These are phyloP conservation scores for Onychostoma macrolepis DNA, from an alignment of 2,113 vertebrate genomes.

Conservation along the genomic window DNA sequence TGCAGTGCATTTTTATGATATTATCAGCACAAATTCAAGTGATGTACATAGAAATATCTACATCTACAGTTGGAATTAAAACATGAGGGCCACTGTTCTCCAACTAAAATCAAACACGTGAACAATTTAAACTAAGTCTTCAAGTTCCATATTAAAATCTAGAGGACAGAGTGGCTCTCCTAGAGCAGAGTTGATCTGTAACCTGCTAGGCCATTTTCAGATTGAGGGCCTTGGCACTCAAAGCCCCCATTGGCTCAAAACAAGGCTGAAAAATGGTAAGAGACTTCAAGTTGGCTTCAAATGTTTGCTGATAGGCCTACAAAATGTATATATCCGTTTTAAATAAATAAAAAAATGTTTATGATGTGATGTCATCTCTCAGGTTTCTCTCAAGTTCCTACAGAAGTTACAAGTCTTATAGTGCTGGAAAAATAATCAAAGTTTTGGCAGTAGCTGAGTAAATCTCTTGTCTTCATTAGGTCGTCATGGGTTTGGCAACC, in stretches of 20 bases:
- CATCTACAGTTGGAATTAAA: too few relatives aligned
- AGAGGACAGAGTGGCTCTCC: neutral
- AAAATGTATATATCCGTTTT: neutral
- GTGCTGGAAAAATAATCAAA: neutral
- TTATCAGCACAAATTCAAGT: too few relatives aligned
- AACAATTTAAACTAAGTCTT: neutral
- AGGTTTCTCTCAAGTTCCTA: neutral
- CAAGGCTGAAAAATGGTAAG: neutral
- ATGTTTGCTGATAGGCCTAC: neutral
- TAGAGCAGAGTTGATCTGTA: neutral
- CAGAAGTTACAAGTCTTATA: neutral
- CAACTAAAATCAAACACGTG: neutral
- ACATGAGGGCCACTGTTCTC: too few relatives aligned
- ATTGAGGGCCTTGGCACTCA: too few relatives aligned
- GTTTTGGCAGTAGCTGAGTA: neutral
- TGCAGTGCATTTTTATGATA: too few relatives aligned
- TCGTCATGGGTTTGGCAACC: neutral
- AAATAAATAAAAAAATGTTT: neutral
- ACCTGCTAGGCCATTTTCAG: neutral
- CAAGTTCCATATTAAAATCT: neutral
- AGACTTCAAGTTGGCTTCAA: neutral
- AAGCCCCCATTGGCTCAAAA: neutral
- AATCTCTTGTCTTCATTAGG: neutral
- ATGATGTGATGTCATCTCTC: neutral
- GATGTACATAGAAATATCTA: too few relatives aligned